Evolutionary conservation across 2,113 vertebrate genomes (phyloP).

Genomic region (Dendrocopos noguchii): DNA sequence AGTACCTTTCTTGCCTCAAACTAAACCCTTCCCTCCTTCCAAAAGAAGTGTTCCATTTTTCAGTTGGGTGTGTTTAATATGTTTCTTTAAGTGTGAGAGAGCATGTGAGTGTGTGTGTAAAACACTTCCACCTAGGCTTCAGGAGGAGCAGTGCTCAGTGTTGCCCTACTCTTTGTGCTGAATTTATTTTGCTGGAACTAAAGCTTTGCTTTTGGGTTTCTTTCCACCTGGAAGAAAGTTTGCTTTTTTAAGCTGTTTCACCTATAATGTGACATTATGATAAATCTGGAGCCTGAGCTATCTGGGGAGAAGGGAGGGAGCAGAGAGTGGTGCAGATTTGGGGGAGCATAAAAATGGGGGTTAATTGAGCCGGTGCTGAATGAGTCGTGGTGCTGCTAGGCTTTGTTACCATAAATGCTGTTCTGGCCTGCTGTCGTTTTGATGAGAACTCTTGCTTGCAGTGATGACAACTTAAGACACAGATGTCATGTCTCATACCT

Average conservation of each 20-base stretch:
- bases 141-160: constrained; percentile 42
- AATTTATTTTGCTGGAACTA: constrained; percentile 60
- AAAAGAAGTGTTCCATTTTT: constrained; percentile 64
- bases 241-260: constrained; percentile 20
- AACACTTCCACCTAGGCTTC: constrained; percentile 35
- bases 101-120: constrained; percentile 3
- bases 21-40: constrained; percentile 43
- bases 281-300: constrained; percentile 56
- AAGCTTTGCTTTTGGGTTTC: background rate
- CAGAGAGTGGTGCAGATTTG: constrained; percentile 31
- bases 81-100: constrained; percentile 33
- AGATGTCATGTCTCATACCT: constrained; percentile 82
- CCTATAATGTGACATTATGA: constrained; percentile 24
- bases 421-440: constrained; percentile 74
- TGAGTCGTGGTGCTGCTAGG: constrained; percentile 26
- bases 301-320: constrained; percentile 14
- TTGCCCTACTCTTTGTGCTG: constrained; percentile 58
- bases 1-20: constrained; percentile 52
- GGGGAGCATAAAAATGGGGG: constrained; percentile 47
- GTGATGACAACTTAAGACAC: constrained; percentile 72
- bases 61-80: constrained; percentile 10
- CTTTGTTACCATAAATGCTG: constrained; percentile 56
- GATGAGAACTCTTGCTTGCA: constrained; percentile 75
- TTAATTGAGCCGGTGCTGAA: constrained; percentile 58
- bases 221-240: constrained; percentile 50